phyloP scores from a whole-genome alignment of 2,113 vertebrate species.

The Menura novaehollandiae region DNA sequence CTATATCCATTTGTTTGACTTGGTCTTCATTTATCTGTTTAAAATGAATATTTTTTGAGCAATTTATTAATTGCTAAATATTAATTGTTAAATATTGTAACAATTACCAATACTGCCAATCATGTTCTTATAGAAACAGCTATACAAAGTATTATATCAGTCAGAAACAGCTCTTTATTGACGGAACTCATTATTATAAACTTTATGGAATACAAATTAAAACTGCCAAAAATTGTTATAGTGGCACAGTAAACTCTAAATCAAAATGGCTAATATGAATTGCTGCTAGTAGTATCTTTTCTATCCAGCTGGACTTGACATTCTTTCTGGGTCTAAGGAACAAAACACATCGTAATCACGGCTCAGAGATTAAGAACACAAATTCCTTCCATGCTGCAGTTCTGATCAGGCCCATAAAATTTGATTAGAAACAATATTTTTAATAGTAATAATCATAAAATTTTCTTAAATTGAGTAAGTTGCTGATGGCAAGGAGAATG shows the following conservation, averaged over 20 bases:
- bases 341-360: background rate
- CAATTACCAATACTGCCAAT: background rate
- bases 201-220: background rate
- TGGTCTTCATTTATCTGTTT: slow-evolving; percentile 91
- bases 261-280: background rate
- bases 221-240: background rate
- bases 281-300: background rate
- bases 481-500: background rate
- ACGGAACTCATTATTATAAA: background rate
- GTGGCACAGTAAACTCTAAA: background rate
- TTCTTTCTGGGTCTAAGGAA: background rate
- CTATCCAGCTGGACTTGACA: background rate
- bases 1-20: slow-evolving; percentile 95
- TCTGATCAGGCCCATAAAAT: background rate
- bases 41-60: slow-evolving; percentile 46
- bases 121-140: background rate
- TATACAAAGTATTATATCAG: background rate
- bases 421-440: background rate
- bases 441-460: background rate
- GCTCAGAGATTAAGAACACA: background rate
- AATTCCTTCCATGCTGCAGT: background rate
- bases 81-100: background rate
- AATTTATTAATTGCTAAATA: too few relatives aligned
- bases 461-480: background rate
- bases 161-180: background rate